Evolutionary conservation across 2,113 vertebrate genomes (phyloP).

Genomic region (Lepus europaeus): DNA sequence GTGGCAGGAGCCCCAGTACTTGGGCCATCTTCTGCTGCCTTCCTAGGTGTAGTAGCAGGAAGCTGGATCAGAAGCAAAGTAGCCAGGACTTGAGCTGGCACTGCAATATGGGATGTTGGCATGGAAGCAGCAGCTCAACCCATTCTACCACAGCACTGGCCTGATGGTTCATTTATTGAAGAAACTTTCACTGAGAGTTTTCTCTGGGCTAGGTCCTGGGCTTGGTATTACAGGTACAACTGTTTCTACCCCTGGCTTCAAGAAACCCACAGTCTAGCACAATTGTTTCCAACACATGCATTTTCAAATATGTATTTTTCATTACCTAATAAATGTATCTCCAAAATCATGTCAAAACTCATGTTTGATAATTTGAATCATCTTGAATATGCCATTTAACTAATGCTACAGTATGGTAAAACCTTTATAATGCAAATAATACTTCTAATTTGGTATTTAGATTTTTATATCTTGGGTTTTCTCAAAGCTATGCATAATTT

Average conservation of each 20-base stretch:
- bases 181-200: not conserved
- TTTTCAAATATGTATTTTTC: conserved; percentile 45
- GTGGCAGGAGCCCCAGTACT: no score
- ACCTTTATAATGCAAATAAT: conserved; percentile 28
- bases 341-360: conserved; percentile 34
- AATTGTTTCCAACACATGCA: not conserved
- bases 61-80: no score
- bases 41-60: no score
- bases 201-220: not conserved
- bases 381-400: conserved; percentile 22
- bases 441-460: conserved; percentile 33
- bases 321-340: not conserved
- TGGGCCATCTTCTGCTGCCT: no score
- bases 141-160: no score
- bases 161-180: conserved; percentile 45
- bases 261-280: not conserved
- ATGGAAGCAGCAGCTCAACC: no score
- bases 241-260: not conserved
- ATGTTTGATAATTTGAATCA: not conserved
- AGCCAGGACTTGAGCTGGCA: no score
- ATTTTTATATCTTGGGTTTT: conserved; percentile 33
- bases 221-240: not conserved
- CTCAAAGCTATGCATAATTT: conserved; percentile 35
- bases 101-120: no score
- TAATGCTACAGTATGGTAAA: not conserved